phyloP scores from a whole-genome alignment of 2,113 vertebrate genomes.

The Ginglymostoma cirratum region DNA sequence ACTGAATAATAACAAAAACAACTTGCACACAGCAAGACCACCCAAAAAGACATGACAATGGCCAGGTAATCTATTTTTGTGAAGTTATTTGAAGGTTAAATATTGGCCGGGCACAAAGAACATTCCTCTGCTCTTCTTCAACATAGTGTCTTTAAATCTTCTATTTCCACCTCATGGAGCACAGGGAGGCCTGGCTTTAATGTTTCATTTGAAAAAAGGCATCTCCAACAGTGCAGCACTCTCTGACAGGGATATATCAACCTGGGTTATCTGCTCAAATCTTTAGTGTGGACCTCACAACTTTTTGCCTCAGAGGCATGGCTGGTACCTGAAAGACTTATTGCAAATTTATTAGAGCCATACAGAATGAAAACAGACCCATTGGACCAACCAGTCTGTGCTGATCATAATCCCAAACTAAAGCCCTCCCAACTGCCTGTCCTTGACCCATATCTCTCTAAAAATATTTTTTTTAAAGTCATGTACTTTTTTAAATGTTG shows the following conservation, averaged over 20 bases:
- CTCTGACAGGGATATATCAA: not conserved
- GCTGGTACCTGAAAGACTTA: not conserved
- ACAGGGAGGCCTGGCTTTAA: not conserved
- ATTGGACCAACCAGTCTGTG: no score
- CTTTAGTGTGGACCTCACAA: not conserved
- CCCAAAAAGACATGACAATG: not conserved
- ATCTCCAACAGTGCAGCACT: not conserved
- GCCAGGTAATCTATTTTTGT: not conserved
- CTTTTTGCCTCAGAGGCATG: not conserved
- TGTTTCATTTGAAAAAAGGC: not conserved
- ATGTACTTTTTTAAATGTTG: no score
- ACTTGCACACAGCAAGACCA: not conserved
- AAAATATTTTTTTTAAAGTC: no score
- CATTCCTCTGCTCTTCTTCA: not conserved
- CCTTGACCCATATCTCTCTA: no score
- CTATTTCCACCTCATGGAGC: not conserved
- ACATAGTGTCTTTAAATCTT: not conserved
- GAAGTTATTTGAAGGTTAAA: not conserved
- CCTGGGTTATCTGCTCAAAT: not conserved
- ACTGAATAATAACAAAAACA: not conserved
- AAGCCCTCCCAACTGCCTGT: no score
- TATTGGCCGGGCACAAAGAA: not conserved
- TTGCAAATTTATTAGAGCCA: not conserved
- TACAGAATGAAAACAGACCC: no score
- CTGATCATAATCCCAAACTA: no score